phyloP scores from a whole-genome alignment of 2,797 vertebrate species.

The Phalloptychus januarius region DNA sequence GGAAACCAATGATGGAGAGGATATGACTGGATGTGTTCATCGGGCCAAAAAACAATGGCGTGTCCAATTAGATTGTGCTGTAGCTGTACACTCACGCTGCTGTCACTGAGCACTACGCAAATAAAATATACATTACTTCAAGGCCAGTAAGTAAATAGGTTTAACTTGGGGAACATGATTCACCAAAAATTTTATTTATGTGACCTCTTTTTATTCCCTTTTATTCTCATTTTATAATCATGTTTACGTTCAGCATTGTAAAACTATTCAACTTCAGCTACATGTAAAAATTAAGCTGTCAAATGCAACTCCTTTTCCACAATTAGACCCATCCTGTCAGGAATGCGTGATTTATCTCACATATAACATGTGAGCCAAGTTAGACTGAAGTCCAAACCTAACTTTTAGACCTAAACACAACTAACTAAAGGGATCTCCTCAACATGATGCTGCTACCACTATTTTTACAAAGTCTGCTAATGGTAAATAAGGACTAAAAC shows the following conservation, averaged over 20 bases:
- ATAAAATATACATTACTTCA: constrained; percentile 15
- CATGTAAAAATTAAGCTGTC: background rate
- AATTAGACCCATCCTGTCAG: no score
- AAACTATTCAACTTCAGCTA: background rate
- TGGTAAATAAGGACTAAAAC: no score
- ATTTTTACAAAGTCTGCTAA: background rate
- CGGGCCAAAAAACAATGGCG: constrained; percentile 18
- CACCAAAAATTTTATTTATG: constrained; percentile 31
- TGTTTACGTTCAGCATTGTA: background rate
- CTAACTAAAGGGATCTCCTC: background rate
- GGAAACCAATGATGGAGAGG: constrained; percentile 4
- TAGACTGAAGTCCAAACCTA: background rate
- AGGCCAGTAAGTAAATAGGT: constrained; percentile 32
- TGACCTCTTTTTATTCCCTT: constrained; percentile 17
- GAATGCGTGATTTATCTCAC: background rate
- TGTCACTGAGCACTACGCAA: constrained; percentile 14
- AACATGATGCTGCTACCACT: background rate
- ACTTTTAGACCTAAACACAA: background rate
- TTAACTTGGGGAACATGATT: constrained; percentile 34
- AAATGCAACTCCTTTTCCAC: background rate
- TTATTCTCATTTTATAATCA: background rate
- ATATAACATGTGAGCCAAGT: background rate
- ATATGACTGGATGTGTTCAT: constrained; percentile 28
- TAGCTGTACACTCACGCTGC: constrained; percentile 14
- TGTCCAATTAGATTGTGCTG: constrained; percentile 27